Conservation (phyloP, 2,888 invertebrate species). For the Watsonalla binaria region DNA sequence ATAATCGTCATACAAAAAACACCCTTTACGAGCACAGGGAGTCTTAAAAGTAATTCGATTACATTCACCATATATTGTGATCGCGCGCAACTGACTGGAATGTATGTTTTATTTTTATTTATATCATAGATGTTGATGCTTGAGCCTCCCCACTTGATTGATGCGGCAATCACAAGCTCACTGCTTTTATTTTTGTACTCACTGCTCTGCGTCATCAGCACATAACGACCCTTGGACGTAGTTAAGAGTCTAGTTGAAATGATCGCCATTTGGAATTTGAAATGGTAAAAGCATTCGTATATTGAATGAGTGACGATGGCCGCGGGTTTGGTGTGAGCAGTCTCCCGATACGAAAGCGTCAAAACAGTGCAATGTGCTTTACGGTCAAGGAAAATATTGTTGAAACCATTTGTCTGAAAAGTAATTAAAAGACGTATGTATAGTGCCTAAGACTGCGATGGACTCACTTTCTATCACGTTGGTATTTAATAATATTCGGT, state of each 20-base stretch:
- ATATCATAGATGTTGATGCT: conserved; percentile 3
- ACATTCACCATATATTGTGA: not conserved
- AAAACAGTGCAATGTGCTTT: no score
- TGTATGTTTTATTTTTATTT: conserved; percentile 2
- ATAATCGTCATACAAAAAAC: not conserved
- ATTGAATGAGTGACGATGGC: no score
- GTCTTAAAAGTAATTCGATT: not conserved
- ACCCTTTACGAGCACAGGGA: not conserved
- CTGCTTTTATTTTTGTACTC: conserved; percentile 8
- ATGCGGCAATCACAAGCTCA: conserved; percentile 13
- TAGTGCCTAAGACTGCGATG: no score
- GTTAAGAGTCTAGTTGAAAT: conserved; percentile 2
- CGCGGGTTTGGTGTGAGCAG: no score
- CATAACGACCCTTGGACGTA: not conserved
- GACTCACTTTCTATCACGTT: no score
- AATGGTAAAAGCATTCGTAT: not conserved
- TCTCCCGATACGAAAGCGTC: no score
- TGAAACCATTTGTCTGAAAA: no score
- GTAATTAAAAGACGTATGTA: no score
- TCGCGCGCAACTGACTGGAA: conserved; percentile 1
- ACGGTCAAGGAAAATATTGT: no score
- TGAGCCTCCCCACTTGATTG: conserved; percentile 11
- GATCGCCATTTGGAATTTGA: not conserved
- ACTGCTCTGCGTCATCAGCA: conserved; percentile 1
- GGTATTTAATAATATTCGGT: no score